phyloP scores from a whole-genome alignment of 2,113 vertebrate species.

The Sapayoa aenigma region DNA sequence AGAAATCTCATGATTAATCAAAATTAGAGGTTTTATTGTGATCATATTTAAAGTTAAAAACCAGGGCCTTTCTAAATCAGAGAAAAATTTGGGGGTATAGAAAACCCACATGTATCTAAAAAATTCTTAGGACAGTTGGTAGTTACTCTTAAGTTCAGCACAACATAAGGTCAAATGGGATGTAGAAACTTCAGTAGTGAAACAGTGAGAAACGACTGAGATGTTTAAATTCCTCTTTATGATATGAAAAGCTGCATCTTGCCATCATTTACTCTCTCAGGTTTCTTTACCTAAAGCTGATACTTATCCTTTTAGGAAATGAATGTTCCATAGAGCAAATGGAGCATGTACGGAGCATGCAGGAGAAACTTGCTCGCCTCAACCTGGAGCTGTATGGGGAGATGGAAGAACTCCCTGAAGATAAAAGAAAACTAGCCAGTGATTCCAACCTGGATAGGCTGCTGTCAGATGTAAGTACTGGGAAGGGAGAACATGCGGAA shows the following conservation, averaged over 20 bases:
- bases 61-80: too few species aligned
- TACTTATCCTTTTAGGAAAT: conserved; percentile 77
- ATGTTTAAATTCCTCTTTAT: neutral
- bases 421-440: conserved; percentile 85
- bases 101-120: too few species aligned
- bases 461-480: conserved; percentile 86
- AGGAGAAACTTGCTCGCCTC: conserved; percentile 93
- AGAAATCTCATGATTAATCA: too few species aligned
- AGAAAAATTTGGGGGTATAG: too few species aligned
- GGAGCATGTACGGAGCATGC: conserved; percentile 97
- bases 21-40: too few species aligned
- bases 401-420: conserved; percentile 90
- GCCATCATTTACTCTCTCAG: neutral
- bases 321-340: conserved; percentile 98
- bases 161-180: too few species aligned
- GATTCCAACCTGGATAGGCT: conserved; percentile 94
- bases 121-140: too few species aligned
- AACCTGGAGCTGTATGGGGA: conserved; percentile 94
- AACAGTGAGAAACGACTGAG: too few species aligned
- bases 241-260: neutral
- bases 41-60: too few species aligned
- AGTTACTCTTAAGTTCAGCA: too few species aligned
- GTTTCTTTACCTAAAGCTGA: neutral
- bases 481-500: neutral
- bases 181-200: too few species aligned